Percentiles rank a stretch among this genome's conserved stretches.
Evolutionary conservation across 2,888 invertebrate genomes (phyloP).

Genomic region (Amiota minor): DNA sequence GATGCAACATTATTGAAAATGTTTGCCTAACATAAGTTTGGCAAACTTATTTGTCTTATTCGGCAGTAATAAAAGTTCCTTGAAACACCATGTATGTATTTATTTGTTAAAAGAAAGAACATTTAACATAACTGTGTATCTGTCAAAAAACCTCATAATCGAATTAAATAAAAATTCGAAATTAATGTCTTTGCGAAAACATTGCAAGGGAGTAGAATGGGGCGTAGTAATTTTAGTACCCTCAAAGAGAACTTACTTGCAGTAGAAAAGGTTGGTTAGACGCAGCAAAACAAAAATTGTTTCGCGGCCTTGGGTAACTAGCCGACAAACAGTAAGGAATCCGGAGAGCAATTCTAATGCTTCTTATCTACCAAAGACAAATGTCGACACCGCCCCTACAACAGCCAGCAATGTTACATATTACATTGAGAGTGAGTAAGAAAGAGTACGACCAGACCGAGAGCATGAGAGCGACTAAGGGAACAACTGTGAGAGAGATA

Average conservation of each 20-base stretch:
- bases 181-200: conserved; percentile 17
- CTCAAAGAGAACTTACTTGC: neutral
- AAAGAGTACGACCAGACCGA: neutral
- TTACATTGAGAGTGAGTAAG: neutral
- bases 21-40: too few relatives aligned
- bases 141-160: conserved; percentile 41
- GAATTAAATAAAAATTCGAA: conserved; percentile 37
- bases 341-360: too few relatives aligned
- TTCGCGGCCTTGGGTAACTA: neutral
- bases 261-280: neutral
- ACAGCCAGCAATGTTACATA: neutral
- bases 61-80: too few relatives aligned
- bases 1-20: too few relatives aligned
- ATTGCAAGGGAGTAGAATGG: neutral
- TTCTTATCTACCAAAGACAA: neutral
- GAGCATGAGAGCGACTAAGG: neutral
- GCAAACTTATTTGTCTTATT: too few relatives aligned
- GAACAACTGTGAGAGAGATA: neutral
- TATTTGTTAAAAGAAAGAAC: too few relatives aligned
- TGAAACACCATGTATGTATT: too few relatives aligned
- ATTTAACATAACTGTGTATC: neutral
- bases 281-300: neutral
- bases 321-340: neutral
- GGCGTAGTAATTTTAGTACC: neutral
- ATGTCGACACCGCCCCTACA: neutral